phyloP scores from a whole-genome alignment of 2,113 vertebrate species.

The Aldabrachelys gigantea region DNA sequence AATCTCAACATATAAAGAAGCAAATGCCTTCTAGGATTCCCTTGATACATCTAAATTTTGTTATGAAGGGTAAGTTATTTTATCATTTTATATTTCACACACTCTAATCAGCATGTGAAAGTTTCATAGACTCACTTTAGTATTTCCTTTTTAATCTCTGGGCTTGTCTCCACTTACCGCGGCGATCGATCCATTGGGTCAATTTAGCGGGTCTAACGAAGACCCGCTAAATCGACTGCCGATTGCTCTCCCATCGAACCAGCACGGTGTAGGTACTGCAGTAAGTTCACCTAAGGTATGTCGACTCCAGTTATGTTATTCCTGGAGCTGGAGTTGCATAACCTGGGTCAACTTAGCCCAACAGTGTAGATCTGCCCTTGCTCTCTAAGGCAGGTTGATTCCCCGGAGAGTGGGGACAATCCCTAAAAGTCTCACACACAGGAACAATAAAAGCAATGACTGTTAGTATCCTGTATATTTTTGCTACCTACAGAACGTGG shows the following conservation, averaged over 20 bases:
- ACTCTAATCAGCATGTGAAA: background rate
- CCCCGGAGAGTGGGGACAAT: too few relatives aligned
- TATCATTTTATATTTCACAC: background rate
- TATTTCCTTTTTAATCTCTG: background rate
- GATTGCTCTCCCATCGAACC: too few relatives aligned
- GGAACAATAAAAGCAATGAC: background rate
- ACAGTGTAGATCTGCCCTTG: too few relatives aligned
- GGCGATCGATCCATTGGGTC: too few relatives aligned
- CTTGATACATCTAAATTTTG: background rate
- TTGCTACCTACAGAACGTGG: background rate
- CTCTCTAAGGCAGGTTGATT: too few relatives aligned
- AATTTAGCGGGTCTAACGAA: too few relatives aligned
- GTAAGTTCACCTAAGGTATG: too few relatives aligned
- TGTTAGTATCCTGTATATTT: background rate
- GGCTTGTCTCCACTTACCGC: background rate
- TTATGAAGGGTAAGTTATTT: background rate
- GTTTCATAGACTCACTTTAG: background rate
- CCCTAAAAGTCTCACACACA: background rate
- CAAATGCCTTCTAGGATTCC: rapidly evolving
- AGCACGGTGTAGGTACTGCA: too few relatives aligned
- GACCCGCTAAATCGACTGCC: too few relatives aligned
- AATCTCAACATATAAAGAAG: background rate
- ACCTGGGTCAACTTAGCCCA: too few relatives aligned
- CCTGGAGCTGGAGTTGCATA: too few relatives aligned
- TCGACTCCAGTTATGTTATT: too few relatives aligned